Base-by-base conservation (phyloP, 2,888 invertebrate species). In the Nesidiocoris tenuis region DNA sequence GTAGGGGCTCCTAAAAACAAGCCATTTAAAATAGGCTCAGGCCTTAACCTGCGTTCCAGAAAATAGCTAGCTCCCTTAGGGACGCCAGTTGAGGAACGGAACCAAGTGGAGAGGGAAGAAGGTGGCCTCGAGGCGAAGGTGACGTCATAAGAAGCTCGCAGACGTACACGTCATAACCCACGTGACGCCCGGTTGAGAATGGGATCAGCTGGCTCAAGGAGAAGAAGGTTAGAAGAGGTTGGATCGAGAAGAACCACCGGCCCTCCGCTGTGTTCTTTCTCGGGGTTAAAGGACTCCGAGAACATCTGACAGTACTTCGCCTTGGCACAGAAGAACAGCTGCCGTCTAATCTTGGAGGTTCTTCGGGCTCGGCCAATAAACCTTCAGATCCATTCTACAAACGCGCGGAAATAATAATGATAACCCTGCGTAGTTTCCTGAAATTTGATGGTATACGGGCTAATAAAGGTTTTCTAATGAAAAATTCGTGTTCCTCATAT, bases 161-260 rank as follows among this genome's bases (percentile, higher is more conserved):
- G 39, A 12, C n/a, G n/a, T n/a, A n/a, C 12, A 65, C 65, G 65
- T 65, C 65, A 65, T 25, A 18, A n/a, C 18, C 65, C 65, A 39
- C 67, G 67, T 67, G 56, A 67, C 54, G 56, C 22, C 61, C 70
- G 25, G 59, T 70, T 70, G 57, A 70, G 70, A 70, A 70, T 70
- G 70, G n/a, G 61, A 70, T 70, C 70, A 70, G 70, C 70, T 70
- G 70, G 16, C 19, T 21, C 59, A 70, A 70, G 70, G 59, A 59
- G 70, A 70, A 54, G 70, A 25, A 70, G 70, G 39, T 39, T 7
- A 39, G 39, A 39, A 7, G 39, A 39, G 39, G 39, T 39, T 39
- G 39, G 39, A 39, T 39, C 39, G 39, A 39, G 39, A n/a, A n/a
- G n/a, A n/a, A n/a, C n/a, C n/a, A n/a, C n/a, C n/a, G n/a, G n/a